phyloP scores from a whole-genome alignment of 1,140 invertebrate genomes.

The Eurosta solidaginis region DNA sequence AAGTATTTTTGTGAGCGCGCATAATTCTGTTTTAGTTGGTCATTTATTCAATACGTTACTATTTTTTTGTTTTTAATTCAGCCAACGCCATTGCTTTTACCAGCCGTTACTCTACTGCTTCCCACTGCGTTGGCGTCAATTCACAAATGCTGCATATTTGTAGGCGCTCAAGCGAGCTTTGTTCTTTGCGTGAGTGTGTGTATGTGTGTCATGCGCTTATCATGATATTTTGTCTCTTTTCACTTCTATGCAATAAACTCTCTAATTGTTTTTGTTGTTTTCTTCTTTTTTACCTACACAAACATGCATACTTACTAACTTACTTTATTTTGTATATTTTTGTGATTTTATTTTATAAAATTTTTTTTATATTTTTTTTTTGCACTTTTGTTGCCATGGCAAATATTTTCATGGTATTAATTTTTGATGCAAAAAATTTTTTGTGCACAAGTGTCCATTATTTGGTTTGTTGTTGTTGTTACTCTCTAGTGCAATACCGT shows the following conservation, averaged over 20 bases:
- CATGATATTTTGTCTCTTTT: slow-evolving; percentile 20
- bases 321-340: background rate
- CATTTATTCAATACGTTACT: slow-evolving; percentile 19
- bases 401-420: slow-evolving; percentile 29
- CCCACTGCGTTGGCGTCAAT: too few species aligned
- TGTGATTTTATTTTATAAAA: background rate
- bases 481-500: background rate
- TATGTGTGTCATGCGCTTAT: background rate
- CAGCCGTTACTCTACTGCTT: too few species aligned
- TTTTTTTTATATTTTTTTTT: background rate
- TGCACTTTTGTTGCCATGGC: slow-evolving; percentile 20
- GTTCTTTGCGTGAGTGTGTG: too few species aligned
- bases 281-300: background rate
- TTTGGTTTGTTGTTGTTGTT: background rate
- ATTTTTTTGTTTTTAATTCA: background rate
- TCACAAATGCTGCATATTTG: too few species aligned
- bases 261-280: background rate
- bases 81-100: background rate
- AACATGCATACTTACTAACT: background rate
- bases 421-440: slow-evolving; percentile 24
- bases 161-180: slow-evolving; percentile 16
- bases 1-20: too few species aligned
- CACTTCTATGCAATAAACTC: background rate
- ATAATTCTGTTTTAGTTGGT: slow-evolving; percentile 28
- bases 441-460: slow-evolving; percentile 6